A percentile compares a stretch with the other conserved stretches of the same genome.
These are phyloP conservation scores for Thera britannica DNA, from an alignment of 2,888 invertebrate species.

Conservation along the genomic window DNA sequence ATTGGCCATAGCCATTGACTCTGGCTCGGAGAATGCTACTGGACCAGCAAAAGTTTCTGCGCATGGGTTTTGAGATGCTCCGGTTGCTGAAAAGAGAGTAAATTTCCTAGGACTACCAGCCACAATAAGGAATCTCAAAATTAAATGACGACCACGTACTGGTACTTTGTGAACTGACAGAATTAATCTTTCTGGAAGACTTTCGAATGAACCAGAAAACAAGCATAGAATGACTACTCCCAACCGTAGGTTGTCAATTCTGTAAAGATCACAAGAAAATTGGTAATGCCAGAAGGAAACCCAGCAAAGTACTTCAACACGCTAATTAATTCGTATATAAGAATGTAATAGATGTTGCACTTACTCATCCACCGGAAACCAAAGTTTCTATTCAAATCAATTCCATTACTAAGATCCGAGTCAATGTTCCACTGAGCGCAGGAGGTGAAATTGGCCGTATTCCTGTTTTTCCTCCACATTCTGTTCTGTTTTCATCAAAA, in stretches of 20 bases:
- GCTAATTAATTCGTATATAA: neutral
- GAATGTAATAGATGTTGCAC: constrained; percentile 35
- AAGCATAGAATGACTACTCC: too few relatives aligned
- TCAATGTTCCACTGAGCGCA: constrained; percentile 50
- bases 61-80: constrained; percentile 76
- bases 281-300: too few relatives aligned
- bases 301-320: too few relatives aligned
- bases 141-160: too few relatives aligned
- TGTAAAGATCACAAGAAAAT: too few relatives aligned
- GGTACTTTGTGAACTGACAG: too few relatives aligned
- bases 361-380: constrained; percentile 69
- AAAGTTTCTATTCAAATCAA: constrained; percentile 75
- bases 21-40: constrained; percentile 82
- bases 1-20: constrained; percentile 70
- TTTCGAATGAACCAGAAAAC: too few relatives aligned
- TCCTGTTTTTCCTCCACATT: constrained; percentile 88
- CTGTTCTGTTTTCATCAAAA: constrained; percentile 79
- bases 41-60: constrained; percentile 81
- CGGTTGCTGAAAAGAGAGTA: constrained; percentile 56
- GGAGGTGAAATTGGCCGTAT: constrained; percentile 48
- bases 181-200: too few relatives aligned
- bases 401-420: constrained; percentile 68
- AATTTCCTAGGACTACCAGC: neutral
- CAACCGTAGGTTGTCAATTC: too few relatives aligned
- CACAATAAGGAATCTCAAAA: too few relatives aligned